Base-by-base conservation (phyloP, 2,888 invertebrate species). In the Synanthedon tipuliformis region DNA sequence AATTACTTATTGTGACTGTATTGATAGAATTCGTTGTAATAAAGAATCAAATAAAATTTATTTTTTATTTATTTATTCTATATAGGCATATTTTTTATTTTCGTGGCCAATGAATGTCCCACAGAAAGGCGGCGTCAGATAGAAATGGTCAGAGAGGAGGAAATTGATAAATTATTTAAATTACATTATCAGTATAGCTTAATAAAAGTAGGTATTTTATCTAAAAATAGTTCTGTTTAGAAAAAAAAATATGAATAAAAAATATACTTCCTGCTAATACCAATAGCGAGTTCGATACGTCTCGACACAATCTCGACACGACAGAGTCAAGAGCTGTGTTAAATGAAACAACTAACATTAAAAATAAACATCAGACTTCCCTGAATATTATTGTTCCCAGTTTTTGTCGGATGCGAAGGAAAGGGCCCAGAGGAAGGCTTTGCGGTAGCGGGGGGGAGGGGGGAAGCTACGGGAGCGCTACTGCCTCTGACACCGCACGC, bases 331-430 rank as follows among this genome's bases (percentile, higher is more conserved):
- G 71, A 72, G 73, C 68, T 70, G 78, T 71, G 81, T 80, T 82
- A 83, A 83, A 84, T 84, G 81, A 85, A 78, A 82, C 75, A 74
- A 81, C 83, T 84, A 86, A 86, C 81, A 82, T 67, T 76, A 81
- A 83, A 85, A 85, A 85, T 83, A 84, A 86, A 85, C 83, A 86
- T 81, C 82, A 85, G 84, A 79, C 75, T 78, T 79, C 79, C 83
- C 78, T 83, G 34, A 34, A 34, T 8, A 34, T 34, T 34, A 10
- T 34, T 34, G 34, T 34, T 34, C 34, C 34, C 34, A 10, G 34
- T 86, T 83, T 85, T 86, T 85, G 81, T 81, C 75, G 76, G 73
- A 75, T 64, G 68, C 69, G 75, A 81, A 82, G 78, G 78, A 80
- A 81, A 78, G 82, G 81, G 69, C 73, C 73, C 72, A 52, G 50